These are phyloP conservation scores for Idaea straminata DNA, from an alignment of 2,888 invertebrate genomes.

Conservation along the genomic window DNA sequence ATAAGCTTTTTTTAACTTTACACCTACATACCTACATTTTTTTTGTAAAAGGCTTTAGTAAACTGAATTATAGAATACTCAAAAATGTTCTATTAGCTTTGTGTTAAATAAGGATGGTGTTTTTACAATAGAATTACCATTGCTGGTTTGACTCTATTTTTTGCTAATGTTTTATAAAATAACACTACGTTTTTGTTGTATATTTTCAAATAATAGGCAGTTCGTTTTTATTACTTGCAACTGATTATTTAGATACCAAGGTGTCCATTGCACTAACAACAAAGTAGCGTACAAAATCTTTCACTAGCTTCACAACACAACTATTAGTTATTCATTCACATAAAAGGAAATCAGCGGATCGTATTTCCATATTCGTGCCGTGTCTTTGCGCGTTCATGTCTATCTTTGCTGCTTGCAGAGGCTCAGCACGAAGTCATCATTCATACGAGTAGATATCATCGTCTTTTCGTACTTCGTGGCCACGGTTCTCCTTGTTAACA, in stretches of 20 bases:
- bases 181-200: too few species aligned
- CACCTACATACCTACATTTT: neutral
- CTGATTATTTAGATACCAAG: too few species aligned
- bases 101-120: too few species aligned
- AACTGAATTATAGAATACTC: too few species aligned
- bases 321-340: slow-evolving; percentile 15
- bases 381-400: slow-evolving; percentile 61
- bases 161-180: too few species aligned
- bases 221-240: too few species aligned
- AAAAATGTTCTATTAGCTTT: too few species aligned
- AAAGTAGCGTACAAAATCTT: neutral
- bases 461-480: slow-evolving; percentile 62
- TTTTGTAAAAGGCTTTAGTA: too few species aligned
- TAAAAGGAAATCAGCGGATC: slow-evolving; percentile 20
- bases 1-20: neutral
- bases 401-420: slow-evolving; percentile 68
- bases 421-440: slow-evolving; percentile 79
- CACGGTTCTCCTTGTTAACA: slow-evolving; percentile 76
- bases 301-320: slow-evolving; percentile 1
- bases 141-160: too few species aligned
- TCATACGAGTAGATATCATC: slow-evolving; percentile 79
- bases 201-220: too few species aligned
- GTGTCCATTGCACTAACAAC: neutral
- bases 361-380: slow-evolving; percentile 72
- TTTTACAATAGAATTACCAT: too few species aligned